Evolutionary conservation across 1,140 invertebrate genomes (phyloP), one percentile per base, ranked within the genome.

Genomic region (Nephila pilipes): DNA sequence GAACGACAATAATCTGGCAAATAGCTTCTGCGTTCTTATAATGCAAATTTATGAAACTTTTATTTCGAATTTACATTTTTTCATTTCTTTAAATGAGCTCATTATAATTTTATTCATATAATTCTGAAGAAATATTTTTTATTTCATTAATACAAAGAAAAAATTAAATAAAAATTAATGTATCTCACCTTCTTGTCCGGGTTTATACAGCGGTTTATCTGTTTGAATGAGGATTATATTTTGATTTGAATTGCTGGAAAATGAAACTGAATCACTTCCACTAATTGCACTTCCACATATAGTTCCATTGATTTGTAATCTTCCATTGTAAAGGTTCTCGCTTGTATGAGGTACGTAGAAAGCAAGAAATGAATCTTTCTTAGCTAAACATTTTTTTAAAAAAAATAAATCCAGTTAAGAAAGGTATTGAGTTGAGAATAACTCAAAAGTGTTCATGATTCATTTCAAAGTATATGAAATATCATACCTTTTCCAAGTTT

Each of bases 171-270:
- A 10, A 46, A 46, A 46, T 46, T 46, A 46, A 6, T 46, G 46
- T 46, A 2, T 65, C 65, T 80, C 85, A 94, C 94, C 93, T 93
- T 95, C 95, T 94, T 97, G 96, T 5, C 96, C 96, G 10, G 97
- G 97, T 87, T 97, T 96, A 95, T 97, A 97, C 14, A 97, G 95
- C 0, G 96, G 96, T 89, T 96, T 96, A 94, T 96, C 96, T 16
- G 96, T 96, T 94, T 96, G 96, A 89, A 96, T 95, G 81, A 96
- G 46, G n/a, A 75, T 16, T 20, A 93, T 89, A 14, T 93, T 80
- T 58, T 96, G 95, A 85, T 96, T 95, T 38, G 96, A 94, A 38
- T 69, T 94, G 94, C 96, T 94, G 95, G 36, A 32, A 60, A 96
- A 94, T 87, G 95, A 93, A 94, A 95, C 81, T 90, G 36, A 20